A percentile compares a stretch with the other conserved stretches of the same genome.
These are phyloP conservation scores for Pipistrellus nathusii DNA, from an alignment of 2,797 vertebrate species.

Conservation along the genomic window DNA sequence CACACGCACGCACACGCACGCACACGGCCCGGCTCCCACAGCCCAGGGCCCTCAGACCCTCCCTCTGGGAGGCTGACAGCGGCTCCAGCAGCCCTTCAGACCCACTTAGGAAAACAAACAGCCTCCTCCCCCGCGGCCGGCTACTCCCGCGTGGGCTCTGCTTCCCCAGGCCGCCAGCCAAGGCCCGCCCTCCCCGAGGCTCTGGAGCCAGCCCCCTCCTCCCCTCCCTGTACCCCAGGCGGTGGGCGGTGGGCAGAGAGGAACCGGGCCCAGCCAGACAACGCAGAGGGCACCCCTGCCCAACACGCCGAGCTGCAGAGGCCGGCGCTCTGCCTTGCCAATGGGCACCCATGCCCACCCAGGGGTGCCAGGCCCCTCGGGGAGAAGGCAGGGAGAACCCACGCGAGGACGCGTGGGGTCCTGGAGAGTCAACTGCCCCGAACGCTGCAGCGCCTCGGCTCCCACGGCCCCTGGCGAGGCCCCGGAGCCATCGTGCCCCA, in stretches of 20 bases:
- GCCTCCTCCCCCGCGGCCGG: not conserved
- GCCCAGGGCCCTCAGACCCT: not conserved
- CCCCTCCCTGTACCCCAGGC: not conserved
- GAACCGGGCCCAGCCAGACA: rapidly evolving
- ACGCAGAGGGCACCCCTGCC: rapidly evolving
- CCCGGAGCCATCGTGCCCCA: not conserved
- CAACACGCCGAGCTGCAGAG: rapidly evolving
- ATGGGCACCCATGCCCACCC: not conserved
- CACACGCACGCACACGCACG: too few species aligned
- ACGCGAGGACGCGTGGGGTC: rapidly evolving
- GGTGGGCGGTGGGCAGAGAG: not conserved
- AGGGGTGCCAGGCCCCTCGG: not conserved
- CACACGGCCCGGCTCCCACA: not conserved
- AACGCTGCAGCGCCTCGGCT: not conserved
- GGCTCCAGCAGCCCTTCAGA: not conserved
- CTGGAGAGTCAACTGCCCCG: rapidly evolving
- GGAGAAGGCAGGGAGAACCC: too few species aligned
- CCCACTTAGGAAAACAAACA: not conserved
- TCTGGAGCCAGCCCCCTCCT: not conserved
- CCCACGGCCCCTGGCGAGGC: too few species aligned
- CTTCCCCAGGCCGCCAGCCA: conserved; percentile 38
- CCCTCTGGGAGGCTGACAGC: not conserved
- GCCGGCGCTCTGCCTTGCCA: not conserved
- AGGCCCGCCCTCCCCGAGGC: not conserved
- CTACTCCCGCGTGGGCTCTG: not conserved